Base-by-base conservation (phyloP, 2,797 vertebrate genomes). In the Lithobates sylvaticus region DNA sequence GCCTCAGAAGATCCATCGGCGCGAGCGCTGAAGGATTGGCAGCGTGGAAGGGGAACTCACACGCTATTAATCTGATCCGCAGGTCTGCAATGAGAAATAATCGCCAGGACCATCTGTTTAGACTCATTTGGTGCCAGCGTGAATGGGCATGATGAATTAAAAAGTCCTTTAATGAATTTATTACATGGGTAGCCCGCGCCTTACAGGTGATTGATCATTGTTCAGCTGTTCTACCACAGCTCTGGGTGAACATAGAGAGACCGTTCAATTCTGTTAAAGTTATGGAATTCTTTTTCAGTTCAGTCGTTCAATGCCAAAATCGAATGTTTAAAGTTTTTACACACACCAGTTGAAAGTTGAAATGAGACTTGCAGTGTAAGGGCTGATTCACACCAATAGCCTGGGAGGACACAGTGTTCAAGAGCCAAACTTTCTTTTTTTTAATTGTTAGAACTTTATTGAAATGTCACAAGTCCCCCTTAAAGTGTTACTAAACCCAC, bases 31-130 rank as follows among this genome's bases (percentile, higher is more conserved):
- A 47, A 73, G 67, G 10, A 26, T 87, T 83, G 85, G 80, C 80
- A 83, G 42, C n/a, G 34, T 58, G 42, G 29, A 78, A 65, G 58
- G 39, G 47, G 36, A 87, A 83, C 78, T 87, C 80, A 32, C 85
- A 83, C 69, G 61, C 85, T 71, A 87, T 87, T 87, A 86, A 87
- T 87, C 50, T 83, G 85, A 87, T 75, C 80, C 54, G 78, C 75
- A 68, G 85, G 80, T 83, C 80, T 83, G 67, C 54, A 50, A 67
- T 83, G 68, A 87, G 68, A 87, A 78, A 74, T 78, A 78, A 78
- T 83, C 75, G 78, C 70, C 78, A 54, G 80, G 80, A 68, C 80
- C 85, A 87, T 83, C 68, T 87, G 85, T 67, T 69, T 44, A 42
- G 74, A 39, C 75, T 83, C 85, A 87, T 83, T 68, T 78, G 54